Percentiles rank a stretch among this genome's conserved stretches.
Conservation (phyloP, 2,113 vertebrate genomes). For the Psittacara wagleri region DNA sequence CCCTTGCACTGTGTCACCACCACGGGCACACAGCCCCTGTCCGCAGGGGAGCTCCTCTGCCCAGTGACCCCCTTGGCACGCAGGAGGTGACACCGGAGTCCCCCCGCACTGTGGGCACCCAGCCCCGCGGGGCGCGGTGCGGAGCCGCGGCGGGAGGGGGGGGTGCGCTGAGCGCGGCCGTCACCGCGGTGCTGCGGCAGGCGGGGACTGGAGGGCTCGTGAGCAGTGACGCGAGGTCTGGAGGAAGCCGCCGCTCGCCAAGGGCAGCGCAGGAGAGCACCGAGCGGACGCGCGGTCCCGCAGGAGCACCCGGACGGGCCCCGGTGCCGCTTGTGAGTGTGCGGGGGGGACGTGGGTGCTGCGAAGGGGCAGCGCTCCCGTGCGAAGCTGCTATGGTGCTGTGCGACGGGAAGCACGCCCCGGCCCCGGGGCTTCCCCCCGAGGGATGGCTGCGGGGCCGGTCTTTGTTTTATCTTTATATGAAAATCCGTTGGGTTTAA, state of each 20-base stretch:
- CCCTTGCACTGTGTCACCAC: neutral
- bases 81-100: rapidly evolving
- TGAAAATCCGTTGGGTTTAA: neutral
- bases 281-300: neutral
- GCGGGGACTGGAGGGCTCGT: conserved; percentile 29
- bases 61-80: rapidly evolving
- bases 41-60: rapidly evolving
- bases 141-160: neutral
- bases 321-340: neutral
- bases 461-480: neutral
- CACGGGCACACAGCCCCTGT: neutral
- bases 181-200: neutral
- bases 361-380: rapidly evolving
- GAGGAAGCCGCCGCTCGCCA: conserved; percentile 16
- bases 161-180: neutral
- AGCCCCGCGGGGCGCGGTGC: neutral
- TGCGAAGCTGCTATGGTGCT: neutral
- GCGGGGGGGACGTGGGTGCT: neutral
- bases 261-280: neutral
- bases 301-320: neutral
- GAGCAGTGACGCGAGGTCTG: neutral
- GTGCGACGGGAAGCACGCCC: neutral
- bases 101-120: neutral
- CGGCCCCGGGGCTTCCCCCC: neutral
- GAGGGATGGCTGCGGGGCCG: neutral